phyloP scores from a whole-genome alignment of 2,113 vertebrate genomes.

The Pachyramphus minor region DNA sequence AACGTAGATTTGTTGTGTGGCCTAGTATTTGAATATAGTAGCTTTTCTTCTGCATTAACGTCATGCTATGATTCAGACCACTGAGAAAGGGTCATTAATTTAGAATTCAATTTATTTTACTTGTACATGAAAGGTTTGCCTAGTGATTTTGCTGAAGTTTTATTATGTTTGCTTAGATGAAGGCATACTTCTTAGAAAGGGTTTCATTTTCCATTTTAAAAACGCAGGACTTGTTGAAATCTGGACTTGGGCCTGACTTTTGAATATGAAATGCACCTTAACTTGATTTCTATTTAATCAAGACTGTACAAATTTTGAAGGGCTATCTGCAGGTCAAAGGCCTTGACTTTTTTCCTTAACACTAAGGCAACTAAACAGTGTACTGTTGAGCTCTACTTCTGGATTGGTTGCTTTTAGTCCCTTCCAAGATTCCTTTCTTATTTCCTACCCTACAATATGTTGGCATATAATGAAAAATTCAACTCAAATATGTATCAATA shows the following conservation, averaged over 20 bases:
- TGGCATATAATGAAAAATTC: neutral
- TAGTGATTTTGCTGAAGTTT: neutral
- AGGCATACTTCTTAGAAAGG: neutral
- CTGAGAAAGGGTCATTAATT: conserved; percentile 21
- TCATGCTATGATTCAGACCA: neutral
- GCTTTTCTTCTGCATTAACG: neutral
- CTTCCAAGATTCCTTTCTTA: neutral
- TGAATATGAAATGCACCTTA: neutral
- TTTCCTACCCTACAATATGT: neutral
- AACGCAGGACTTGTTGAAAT: neutral
- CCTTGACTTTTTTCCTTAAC: neutral
- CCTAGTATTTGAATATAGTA: neutral
- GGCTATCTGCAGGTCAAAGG: neutral
- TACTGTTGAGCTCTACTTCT: neutral
- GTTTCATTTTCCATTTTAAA: neutral
- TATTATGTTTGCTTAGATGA: neutral
- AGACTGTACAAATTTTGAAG: neutral
- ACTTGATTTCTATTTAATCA: neutral
- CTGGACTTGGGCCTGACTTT: neutral
- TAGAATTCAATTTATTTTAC: conserved; percentile 26
- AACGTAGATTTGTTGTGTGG: neutral
- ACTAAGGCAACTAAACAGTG: neutral
- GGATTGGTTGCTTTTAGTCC: neutral
- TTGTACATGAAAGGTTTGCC: neutral
- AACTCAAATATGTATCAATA: neutral